Conservation (phyloP, 2,888 invertebrate genomes). For the Scaptomyza cyrtandrae region DNA sequence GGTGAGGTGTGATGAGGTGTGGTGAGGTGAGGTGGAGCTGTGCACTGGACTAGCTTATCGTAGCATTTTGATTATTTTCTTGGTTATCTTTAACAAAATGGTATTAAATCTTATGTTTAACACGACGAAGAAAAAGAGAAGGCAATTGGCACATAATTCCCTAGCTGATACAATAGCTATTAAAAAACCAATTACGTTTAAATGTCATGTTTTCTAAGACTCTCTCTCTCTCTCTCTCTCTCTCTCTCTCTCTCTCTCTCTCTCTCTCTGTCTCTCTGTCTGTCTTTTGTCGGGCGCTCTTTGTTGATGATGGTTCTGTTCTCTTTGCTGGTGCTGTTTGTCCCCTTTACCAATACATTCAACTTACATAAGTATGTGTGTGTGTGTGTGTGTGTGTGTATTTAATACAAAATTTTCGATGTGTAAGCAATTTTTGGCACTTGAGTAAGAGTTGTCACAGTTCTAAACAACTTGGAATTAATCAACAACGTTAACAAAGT, state of each 20-base stretch:
- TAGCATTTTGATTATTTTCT: constrained; percentile 20
- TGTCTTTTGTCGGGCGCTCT: background rate
- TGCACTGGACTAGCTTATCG: constrained; percentile 31
- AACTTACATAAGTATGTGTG: constrained; percentile 25
- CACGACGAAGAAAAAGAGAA: constrained; percentile 43
- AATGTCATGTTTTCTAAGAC: constrained; percentile 57
- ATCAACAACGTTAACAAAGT: background rate
- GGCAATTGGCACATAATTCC: constrained; percentile 73
- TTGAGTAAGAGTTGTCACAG: constrained; percentile 52
- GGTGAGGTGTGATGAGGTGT: background rate
- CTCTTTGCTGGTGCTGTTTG: no score
- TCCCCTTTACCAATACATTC: constrained; percentile 1
- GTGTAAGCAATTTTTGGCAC: constrained; percentile 62
- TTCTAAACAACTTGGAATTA: background rate
- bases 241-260: background rate
- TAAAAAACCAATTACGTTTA: constrained; percentile 78
- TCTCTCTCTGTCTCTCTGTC: constrained; percentile 7
- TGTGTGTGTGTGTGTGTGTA: constrained; percentile 6
- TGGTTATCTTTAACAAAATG: constrained; percentile 29
- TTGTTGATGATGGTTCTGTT: background rate
- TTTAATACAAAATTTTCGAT: constrained; percentile 22
- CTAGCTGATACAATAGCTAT: constrained; percentile 72
- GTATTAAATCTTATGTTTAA: constrained; percentile 67
- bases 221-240: constrained; percentile 14
- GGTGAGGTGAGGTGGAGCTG: no score